phyloP scores from a whole-genome alignment of 2,113 vertebrate genomes.

The Pipa parva region DNA sequence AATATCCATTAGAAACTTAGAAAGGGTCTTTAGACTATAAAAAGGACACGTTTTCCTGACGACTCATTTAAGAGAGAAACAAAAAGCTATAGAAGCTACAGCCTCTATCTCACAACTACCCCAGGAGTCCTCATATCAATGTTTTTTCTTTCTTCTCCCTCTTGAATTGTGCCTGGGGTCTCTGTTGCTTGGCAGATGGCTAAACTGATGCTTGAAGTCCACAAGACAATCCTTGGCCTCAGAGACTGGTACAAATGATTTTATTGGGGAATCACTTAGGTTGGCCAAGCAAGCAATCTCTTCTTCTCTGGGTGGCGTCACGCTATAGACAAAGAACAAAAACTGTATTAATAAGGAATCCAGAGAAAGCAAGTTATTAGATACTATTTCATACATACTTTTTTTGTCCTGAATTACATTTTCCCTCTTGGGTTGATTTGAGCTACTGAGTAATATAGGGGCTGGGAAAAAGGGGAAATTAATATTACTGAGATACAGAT shows the following conservation, averaged over 20 bases:
- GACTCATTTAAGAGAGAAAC: too few relatives aligned
- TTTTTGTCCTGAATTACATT: too few relatives aligned
- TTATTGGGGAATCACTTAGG: slow-evolving; percentile 64
- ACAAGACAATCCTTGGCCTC: slow-evolving; percentile 67
- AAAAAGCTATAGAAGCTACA: too few relatives aligned
- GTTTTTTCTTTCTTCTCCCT: slow-evolving; percentile 58
- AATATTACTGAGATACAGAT: too few relatives aligned
- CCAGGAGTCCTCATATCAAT: too few relatives aligned
- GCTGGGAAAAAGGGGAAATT: too few relatives aligned
- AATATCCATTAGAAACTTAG: too few relatives aligned
- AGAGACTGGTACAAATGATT: slow-evolving; percentile 66
- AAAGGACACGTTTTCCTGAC: too few relatives aligned
- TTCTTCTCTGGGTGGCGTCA: slow-evolving; percentile 18
- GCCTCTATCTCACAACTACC: neutral
- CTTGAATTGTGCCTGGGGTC: slow-evolving; percentile 53
- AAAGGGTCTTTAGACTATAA: too few relatives aligned
- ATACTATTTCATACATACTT: too few relatives aligned
- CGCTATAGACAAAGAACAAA: slow-evolving; percentile 34
- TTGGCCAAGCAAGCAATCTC: slow-evolving; percentile 12
- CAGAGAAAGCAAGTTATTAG: slow-evolving; percentile 7
- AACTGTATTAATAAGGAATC: neutral
- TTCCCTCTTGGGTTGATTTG: too few relatives aligned
- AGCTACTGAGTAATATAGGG: too few relatives aligned
- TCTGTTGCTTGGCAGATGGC: slow-evolving; percentile 45
- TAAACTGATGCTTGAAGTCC: slow-evolving; percentile 62